phyloP scores from a whole-genome alignment of 2,797 vertebrate genomes.

The Phrynocephalus forsythii region DNA sequence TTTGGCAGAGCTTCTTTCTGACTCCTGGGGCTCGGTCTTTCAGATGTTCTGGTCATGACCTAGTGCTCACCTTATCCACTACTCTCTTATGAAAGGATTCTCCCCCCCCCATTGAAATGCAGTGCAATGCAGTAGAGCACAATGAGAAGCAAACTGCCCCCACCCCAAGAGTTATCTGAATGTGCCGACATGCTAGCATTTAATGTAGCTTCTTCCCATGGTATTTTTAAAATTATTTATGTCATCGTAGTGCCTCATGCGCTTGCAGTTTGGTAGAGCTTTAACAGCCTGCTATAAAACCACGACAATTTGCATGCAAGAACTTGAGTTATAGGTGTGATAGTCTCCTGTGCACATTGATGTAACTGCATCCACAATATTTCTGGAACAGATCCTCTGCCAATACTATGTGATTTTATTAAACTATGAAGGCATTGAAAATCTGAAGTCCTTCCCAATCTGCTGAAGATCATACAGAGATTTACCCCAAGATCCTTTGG shows the following conservation, averaged over 20 bases:
- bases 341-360: background rate
- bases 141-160: too few relatives aligned
- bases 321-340: background rate
- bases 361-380: background rate
- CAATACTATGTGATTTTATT: background rate
- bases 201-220: background rate
- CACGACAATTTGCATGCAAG: background rate
- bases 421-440: background rate
- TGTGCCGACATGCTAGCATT: background rate
- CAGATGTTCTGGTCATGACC: too few relatives aligned
- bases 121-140: too few relatives aligned
- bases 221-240: slow-evolving; percentile 2
- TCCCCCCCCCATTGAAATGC: too few relatives aligned
- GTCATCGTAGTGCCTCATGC: background rate
- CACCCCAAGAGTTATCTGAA: too few relatives aligned
- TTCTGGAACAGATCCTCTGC: background rate
- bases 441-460: background rate
- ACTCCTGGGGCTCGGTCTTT: too few relatives aligned
- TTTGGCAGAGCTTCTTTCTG: too few relatives aligned
- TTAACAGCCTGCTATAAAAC: slow-evolving; percentile 1
- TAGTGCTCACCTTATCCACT: too few relatives aligned
- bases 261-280: background rate
- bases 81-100: too few relatives aligned
- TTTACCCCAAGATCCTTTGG: too few relatives aligned
- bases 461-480: background rate